Evolutionary conservation across 1,140 invertebrate species (phyloP).

Genomic region (Aphaenogaster floridana): DNA sequence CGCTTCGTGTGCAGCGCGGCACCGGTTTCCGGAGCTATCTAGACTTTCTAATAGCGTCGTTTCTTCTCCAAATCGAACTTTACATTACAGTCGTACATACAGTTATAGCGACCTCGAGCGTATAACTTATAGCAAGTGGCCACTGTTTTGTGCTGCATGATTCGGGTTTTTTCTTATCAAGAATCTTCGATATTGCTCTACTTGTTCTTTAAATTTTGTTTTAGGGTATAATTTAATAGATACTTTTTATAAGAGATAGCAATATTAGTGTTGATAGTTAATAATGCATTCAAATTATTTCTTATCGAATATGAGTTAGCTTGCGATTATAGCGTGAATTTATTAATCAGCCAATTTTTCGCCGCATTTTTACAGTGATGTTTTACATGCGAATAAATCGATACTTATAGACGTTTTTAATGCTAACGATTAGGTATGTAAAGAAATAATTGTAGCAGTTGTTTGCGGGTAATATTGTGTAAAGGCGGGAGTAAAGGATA

Average conservation of each 20-base stretch:
- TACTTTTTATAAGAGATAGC: neutral
- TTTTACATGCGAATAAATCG: neutral
- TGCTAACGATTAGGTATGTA: neutral
- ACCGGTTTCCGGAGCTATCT: slow-evolving; percentile 26
- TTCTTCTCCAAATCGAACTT: slow-evolving; percentile 57
- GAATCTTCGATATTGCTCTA: neutral
- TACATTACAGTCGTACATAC: slow-evolving; percentile 13
- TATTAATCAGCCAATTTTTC: neutral
- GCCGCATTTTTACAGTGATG: neutral
- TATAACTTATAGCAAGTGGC: slow-evolving; percentile 3
- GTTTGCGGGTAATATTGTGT: neutral
- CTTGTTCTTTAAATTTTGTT: neutral
- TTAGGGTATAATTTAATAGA: neutral
- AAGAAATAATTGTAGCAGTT: slow-evolving; percentile 11
- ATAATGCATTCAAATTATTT: neutral
- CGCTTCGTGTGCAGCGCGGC: slow-evolving; percentile 23
- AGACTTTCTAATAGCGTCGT: slow-evolving; percentile 56
- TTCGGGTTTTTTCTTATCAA: neutral
- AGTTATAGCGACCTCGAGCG: slow-evolving; percentile 8
- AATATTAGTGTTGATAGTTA: neutral
- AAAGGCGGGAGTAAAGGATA: slow-evolving; percentile 15
- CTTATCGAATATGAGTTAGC: neutral
- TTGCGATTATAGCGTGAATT: neutral
- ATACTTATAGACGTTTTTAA: neutral
- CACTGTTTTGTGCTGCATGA: neutral